Percentiles rank a stretch among this genome's conserved stretches.
These are phyloP conservation scores for Rhingia rostrata DNA, from an alignment of 2,888 invertebrate genomes.

Conservation along the genomic window DNA sequence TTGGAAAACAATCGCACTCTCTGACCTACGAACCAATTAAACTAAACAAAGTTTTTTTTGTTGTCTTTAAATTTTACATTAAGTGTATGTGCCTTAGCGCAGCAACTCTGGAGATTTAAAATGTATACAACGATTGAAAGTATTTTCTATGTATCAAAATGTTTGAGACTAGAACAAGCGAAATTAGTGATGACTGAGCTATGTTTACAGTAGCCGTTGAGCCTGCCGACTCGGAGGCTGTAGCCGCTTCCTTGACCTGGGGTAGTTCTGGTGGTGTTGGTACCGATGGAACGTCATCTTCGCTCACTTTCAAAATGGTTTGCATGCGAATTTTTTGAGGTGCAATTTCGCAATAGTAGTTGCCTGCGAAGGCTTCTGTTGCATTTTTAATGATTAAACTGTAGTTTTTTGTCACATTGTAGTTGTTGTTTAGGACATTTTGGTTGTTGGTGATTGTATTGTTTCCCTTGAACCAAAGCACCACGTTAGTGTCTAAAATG, in stretches of 20 bases:
- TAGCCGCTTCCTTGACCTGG: conserved; percentile 48
- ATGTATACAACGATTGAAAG: conserved; percentile 39
- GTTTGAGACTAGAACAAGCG: conserved; percentile 14
- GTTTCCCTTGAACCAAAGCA: conserved; percentile 61
- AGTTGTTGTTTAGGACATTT: conserved; percentile 53
- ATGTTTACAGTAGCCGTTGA: conserved; percentile 14
- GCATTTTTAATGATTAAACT: conserved; percentile 60
- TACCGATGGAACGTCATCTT: conserved; percentile 25
- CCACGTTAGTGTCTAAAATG: conserved; percentile 53
- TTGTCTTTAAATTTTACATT: conserved; percentile 26
- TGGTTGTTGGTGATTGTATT: conserved; percentile 55
- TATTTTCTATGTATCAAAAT: conserved; percentile 23
- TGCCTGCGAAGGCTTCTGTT: conserved; percentile 54
- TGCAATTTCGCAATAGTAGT: conserved; percentile 58
- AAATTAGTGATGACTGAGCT: not conserved
- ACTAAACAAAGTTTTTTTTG: conserved; percentile 33
- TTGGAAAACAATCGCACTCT: conserved; percentile 45
- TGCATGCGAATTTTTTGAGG: conserved; percentile 62
- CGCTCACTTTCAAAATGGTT: conserved; percentile 52
- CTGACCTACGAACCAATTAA: conserved; percentile 49
- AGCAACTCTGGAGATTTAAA: conserved; percentile 32
- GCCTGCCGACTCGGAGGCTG: conserved; percentile 26
- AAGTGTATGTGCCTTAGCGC: conserved; percentile 22
- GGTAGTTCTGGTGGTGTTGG: conserved; percentile 35
- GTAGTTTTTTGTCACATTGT: conserved; percentile 49